Evolutionary conservation across 1,140 invertebrate genomes (phyloP).

Genomic region (Ostrea edulis): DNA sequence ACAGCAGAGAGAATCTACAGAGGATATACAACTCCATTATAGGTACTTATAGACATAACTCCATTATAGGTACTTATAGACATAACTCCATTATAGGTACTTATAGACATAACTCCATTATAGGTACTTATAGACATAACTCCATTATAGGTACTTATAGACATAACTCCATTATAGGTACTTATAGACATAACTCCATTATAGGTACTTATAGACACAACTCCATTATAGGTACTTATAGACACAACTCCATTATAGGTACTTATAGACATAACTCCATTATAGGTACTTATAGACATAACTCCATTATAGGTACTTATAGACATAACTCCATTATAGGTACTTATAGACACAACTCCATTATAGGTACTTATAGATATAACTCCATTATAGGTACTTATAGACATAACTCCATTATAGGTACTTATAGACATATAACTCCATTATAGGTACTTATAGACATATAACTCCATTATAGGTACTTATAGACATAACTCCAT

Average conservation of each 20-base stretch:
- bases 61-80: neutral
- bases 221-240: neutral
- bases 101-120: neutral
- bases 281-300: too few relatives aligned
- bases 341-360: too few relatives aligned
- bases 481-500: too few relatives aligned
- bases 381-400: neutral
- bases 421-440: neutral
- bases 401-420: neutral
- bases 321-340: neutral
- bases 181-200: too few relatives aligned
- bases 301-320: neutral
- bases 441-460: neutral
- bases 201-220: neutral
- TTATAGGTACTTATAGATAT: neutral
- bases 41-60: neutral
- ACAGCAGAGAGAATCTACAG: constrained; percentile 76
- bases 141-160: neutral
- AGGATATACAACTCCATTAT: neutral
- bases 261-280: too few relatives aligned
- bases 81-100: neutral
- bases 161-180: neutral
- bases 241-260: neutral
- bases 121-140: too few relatives aligned
- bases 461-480: neutral